Evolutionary conservation across 2,888 invertebrate species (phyloP), one percentile per base, ranked within the genome.

Genomic region (Drosophila ezoana): DNA sequence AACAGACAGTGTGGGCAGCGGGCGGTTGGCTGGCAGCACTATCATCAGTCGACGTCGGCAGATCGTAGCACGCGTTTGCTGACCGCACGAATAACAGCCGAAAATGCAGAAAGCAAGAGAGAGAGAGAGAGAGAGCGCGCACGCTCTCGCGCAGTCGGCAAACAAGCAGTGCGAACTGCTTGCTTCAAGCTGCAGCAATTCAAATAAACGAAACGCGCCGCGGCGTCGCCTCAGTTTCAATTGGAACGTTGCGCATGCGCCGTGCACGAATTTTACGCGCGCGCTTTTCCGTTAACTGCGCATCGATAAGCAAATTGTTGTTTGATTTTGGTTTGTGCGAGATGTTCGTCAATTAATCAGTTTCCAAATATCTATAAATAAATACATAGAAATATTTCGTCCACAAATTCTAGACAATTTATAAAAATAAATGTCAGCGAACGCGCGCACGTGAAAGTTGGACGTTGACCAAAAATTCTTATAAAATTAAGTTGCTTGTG

Each of bases 211-310:
- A 86, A 85, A 74, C 73, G 56, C 70, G 74, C 71, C 28, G 69
- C 63, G 61, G 37, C 67, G 47, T 52, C 63, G 70, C 60, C 65
- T 85, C 75, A 85, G 87, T 85, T 83, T 87, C 81, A 71, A 81
- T 87, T 86, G 62, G 79, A 83, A 71, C 87, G 86, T 69, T 72
- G 85, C 81, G 83, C 87, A 62, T 84, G 85, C 83, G 87, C 69
- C 63, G 69, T 78, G 69, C 23, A 18, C 32, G 45, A 54, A 38
- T 16, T 33, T 11, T 20, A 37, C 28, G 66, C 66, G 67, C 72
- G 72, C 67, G 44, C 4, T 13, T 13, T 37, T 18, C 41, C 49
- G 23, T 43, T 40, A 58, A 33, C 51, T 63, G 48, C 48, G 16
- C 38, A 44, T 33, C 41, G 59, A 28, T 53, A n/a, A 11, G 28